Conservation (phyloP, 2,888 invertebrate species). For the Steinernema carpocapsae region DNA sequence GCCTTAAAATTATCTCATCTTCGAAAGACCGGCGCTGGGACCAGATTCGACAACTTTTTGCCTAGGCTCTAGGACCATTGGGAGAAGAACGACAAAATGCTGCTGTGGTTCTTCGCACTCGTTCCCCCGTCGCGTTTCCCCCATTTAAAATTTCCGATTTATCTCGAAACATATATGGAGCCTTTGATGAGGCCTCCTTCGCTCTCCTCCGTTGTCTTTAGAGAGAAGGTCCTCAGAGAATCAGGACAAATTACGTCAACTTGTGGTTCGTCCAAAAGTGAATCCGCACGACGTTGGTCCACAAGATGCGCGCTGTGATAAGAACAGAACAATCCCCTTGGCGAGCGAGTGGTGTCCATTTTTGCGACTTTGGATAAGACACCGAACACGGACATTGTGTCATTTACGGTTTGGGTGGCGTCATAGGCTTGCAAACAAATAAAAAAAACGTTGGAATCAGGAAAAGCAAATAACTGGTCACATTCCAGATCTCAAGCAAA, state of each 20-base stretch:
- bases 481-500: too few relatives aligned
- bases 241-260: constrained; percentile 13
- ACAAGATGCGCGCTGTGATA: constrained; percentile 26
- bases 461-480: too few relatives aligned
- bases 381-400: too few relatives aligned
- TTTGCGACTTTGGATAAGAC: too few relatives aligned
- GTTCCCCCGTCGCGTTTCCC: not conserved
- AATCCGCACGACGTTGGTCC: not conserved
- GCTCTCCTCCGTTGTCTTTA: not conserved
- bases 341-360: too few relatives aligned
- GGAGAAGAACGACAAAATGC: not conserved
- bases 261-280: constrained; percentile 24
- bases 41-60: constrained; percentile 19
- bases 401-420: too few relatives aligned
- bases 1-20: constrained; percentile 25
- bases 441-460: too few relatives aligned
- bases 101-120: constrained; percentile 3
- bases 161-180: not conserved
- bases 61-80: not conserved
- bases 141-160: constrained; percentile 3
- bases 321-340: not conserved
- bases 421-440: too few relatives aligned
- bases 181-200: not conserved
- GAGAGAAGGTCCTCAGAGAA: constrained; percentile 25
- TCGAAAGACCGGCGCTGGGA: not conserved